Conservation (phyloP, 2,797 vertebrate species). For the Xiphophorus birchmanni region DNA sequence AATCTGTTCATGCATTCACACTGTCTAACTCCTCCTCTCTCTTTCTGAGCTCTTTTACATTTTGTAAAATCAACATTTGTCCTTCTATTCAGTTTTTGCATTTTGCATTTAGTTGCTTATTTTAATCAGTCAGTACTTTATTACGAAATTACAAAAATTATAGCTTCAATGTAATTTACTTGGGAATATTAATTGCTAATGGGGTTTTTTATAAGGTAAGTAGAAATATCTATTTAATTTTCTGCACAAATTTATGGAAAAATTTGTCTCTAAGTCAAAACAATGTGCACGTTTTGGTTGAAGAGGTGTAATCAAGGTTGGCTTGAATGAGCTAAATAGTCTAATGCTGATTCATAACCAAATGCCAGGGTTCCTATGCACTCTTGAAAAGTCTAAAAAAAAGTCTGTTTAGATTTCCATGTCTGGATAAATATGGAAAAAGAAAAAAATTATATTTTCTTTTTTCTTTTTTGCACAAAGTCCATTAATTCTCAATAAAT, state of each 20-base stretch:
- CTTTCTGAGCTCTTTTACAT: constrained; percentile 16
- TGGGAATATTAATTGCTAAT: constrained; percentile 17
- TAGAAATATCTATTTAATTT: constrained; percentile 27
- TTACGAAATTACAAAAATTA: not conserved
- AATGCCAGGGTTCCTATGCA: not conserved
- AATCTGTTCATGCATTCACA: constrained; percentile 43
- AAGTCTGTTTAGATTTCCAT: not conserved
- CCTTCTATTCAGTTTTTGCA: constrained; percentile 14
- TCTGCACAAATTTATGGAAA: constrained; percentile 6
- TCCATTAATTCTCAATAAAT: not conserved
- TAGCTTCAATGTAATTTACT: not conserved
- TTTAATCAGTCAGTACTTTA: not conserved
- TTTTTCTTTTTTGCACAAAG: no score
- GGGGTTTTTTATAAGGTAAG: constrained; percentile 50
- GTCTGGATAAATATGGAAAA: not conserved
- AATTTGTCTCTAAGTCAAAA: not conserved
- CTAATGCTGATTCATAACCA: constrained; percentile 11
- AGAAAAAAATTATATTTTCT: not conserved
- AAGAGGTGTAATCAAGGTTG: not conserved
- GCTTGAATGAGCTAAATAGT: not conserved
- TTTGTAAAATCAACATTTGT: constrained; percentile 27
- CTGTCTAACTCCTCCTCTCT: constrained; percentile 42
- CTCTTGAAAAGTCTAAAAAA: not conserved
- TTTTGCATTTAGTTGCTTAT: not conserved
- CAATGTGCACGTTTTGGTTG: not conserved